Conservation (phyloP, 92 coral and sea anemone species). For the Bergia puertoricense region DNA sequence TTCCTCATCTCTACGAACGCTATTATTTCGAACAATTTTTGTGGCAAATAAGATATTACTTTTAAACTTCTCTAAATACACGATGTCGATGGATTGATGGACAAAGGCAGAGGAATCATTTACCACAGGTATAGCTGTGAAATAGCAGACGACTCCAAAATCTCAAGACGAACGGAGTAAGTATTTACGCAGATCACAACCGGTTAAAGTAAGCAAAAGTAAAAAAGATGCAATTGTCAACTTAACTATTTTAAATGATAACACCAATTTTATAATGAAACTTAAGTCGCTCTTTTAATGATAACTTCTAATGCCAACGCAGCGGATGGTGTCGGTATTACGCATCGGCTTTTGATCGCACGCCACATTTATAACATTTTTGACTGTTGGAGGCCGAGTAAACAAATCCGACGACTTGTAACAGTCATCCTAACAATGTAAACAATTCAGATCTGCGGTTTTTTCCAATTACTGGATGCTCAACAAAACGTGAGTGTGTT, state of each 20-base stretch:
- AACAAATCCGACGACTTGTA: not conserved
- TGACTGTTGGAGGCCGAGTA: conserved; percentile 15
- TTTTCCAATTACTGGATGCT: not conserved
- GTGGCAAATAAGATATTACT: too few species aligned
- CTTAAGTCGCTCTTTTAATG: not conserved
- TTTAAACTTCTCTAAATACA: too few species aligned
- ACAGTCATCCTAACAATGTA: conserved; percentile 5
- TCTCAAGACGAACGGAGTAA: too few species aligned
- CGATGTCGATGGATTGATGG: too few species aligned
- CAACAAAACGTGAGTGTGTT: not conserved
- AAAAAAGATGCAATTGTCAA: not conserved
- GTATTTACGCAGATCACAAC: not conserved
- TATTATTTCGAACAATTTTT: too few species aligned
- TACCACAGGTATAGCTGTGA: too few species aligned
- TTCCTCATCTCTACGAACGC: too few species aligned
- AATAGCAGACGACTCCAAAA: too few species aligned
- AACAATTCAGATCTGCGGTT: not conserved
- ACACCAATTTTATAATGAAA: not conserved
- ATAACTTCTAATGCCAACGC: not conserved
- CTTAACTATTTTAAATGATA: not conserved
- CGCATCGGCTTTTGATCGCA: not conserved
- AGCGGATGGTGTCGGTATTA: not conserved
- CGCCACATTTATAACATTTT: not conserved
- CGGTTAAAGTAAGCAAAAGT: not conserved
- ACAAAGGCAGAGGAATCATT: too few species aligned